Percentiles rank a stretch among this genome's conserved stretches.
These are phyloP conservation scores for Caiman crocodilus DNA, from an alignment of 2,797 vertebrate species.

Conservation along the genomic window DNA sequence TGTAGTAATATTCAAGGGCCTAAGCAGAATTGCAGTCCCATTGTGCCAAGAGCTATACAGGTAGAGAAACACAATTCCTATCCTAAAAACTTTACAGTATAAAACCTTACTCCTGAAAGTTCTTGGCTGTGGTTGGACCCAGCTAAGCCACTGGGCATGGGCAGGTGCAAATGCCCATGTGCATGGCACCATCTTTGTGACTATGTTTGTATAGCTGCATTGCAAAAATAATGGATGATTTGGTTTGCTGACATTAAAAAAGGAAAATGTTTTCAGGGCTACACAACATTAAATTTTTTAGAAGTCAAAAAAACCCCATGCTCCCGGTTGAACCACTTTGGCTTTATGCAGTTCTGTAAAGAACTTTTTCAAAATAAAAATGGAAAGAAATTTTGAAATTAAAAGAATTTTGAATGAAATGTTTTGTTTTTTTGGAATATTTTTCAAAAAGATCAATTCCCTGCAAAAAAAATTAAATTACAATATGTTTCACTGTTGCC, in stretches of 20 bases:
- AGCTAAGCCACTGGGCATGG: not conserved
- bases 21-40: no score
- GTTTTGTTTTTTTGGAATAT: not conserved
- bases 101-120: not conserved
- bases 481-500: no score
- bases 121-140: rapidly evolving
- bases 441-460: no score
- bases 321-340: not conserved
- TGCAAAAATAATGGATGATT: not conserved
- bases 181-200: no score
- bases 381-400: slow-evolving; percentile 15
- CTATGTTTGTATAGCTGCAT: not conserved
- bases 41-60: not conserved
- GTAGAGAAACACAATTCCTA: not conserved
- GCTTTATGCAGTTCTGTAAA: slow-evolving; percentile 17
- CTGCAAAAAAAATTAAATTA: no score
- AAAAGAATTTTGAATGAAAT: not conserved
- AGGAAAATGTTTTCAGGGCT: not conserved
- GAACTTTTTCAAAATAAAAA: slow-evolving; percentile 2
- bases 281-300: not conserved
- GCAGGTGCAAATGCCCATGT: not conserved
- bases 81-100: not conserved
- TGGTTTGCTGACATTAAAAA: not conserved
- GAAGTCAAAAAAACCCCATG: not conserved
- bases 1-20: no score